These are phyloP conservation scores for Hypomecis atomaria DNA, from an alignment of 2,888 invertebrate species.

Conservation along the genomic window DNA sequence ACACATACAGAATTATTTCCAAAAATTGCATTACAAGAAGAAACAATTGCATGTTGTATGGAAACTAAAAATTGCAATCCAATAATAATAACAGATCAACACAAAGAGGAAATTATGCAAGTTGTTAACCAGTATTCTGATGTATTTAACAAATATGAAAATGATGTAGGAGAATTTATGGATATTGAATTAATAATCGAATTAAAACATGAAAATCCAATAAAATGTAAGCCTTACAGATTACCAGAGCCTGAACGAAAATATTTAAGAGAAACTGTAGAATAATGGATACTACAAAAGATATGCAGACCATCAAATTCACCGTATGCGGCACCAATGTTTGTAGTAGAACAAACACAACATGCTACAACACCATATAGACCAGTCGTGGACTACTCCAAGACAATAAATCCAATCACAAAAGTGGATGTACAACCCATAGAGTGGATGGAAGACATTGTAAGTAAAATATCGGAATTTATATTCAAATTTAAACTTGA, in stretches of 20 bases:
- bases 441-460: slow-evolving; percentile 18
- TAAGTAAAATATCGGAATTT: slow-evolving; percentile 13
- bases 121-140: slow-evolving; percentile 18
- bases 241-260: slow-evolving; percentile 6
- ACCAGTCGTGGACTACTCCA: slow-evolving; percentile 14
- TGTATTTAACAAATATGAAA: slow-evolving; percentile 13
- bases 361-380: slow-evolving; percentile 10
- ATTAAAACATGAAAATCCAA: slow-evolving; percentile 15
- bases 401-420: slow-evolving; percentile 19
- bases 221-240: slow-evolving; percentile 6
- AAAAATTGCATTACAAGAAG: neutral
- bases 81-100: neutral
- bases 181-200: slow-evolving; percentile 16
- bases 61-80: slow-evolving; percentile 5
- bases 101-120: neutral
- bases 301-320: slow-evolving; percentile 16
- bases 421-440: slow-evolving; percentile 13
- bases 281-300: slow-evolving; percentile 21
- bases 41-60: slow-evolving; percentile 8
- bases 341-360: slow-evolving; percentile 8
- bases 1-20: slow-evolving; percentile 9
- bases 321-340: slow-evolving; percentile 19
- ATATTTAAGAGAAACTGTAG: slow-evolving; percentile 18
- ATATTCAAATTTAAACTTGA: slow-evolving; percentile 5
- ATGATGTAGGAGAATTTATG: slow-evolving; percentile 21